Conservation (phyloP, 1,140 invertebrate genomes). For the Bombus confusus region DNA sequence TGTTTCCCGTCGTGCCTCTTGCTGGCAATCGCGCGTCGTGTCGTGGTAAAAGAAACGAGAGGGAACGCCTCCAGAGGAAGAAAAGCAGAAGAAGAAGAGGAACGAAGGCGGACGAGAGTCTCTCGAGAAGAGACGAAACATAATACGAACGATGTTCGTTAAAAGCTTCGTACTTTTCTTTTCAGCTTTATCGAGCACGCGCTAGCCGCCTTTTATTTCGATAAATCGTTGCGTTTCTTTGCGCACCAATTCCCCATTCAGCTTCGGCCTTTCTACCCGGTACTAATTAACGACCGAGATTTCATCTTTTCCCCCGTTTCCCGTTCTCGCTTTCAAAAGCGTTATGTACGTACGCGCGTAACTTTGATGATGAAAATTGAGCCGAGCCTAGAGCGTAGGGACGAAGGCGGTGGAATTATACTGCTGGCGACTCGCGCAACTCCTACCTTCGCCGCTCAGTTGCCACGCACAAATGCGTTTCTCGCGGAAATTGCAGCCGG, state of each 20-base stretch:
- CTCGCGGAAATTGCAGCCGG: not conserved
- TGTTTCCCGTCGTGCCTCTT: slow-evolving; percentile 32
- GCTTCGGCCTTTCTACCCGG: not conserved
- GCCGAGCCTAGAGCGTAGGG: not conserved
- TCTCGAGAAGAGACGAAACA: not conserved
- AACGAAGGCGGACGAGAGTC: no score
- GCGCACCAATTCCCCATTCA: no score
- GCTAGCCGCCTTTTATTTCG: not conserved
- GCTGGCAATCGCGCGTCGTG: not conserved
- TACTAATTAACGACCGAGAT: slow-evolving; percentile 10
- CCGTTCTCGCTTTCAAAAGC: not conserved
- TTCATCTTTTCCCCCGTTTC: not conserved
- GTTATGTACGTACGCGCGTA: not conserved
- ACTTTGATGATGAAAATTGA: not conserved
- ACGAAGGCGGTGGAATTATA: not conserved
- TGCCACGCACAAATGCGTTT: not conserved
- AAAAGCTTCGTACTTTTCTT: slow-evolving; percentile 3
- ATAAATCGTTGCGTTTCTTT: not conserved
- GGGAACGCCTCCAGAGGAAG: no score
- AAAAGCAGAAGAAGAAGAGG: not conserved
- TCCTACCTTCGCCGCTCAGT: no score
- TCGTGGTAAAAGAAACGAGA: no score
- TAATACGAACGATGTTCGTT: slow-evolving; percentile 16
- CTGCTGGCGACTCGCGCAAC: not conserved
- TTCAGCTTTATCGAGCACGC: slow-evolving; percentile 11